Evolutionary conservation across 2,888 invertebrate species (phyloP).

Genomic region (Heliconius hortense): DNA sequence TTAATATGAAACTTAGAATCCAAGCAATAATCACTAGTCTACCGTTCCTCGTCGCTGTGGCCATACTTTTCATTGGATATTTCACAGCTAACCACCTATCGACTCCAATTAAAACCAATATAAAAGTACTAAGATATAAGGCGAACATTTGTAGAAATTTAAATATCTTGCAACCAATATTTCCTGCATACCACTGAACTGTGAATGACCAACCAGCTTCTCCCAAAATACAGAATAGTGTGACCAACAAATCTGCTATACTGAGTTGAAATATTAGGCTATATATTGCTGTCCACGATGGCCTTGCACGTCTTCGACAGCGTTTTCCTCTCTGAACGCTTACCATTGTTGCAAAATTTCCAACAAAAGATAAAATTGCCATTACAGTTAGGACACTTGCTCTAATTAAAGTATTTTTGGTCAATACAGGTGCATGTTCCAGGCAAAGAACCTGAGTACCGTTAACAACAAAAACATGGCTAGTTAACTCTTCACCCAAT

Average conservation of each 20-base stretch:
- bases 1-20: constrained; percentile 87
- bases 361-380: constrained; percentile 87
- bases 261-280: constrained; percentile 91
- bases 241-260: constrained; percentile 90
- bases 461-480: constrained; percentile 58
- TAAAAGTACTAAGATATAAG: constrained; percentile 90
- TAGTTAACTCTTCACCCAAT: constrained; percentile 52
- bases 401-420: constrained; percentile 83
- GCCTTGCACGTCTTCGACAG: constrained; percentile 79
- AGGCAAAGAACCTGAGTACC: constrained; percentile 70
- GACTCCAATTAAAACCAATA: constrained; percentile 90
- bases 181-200: constrained; percentile 91
- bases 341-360: constrained; percentile 89
- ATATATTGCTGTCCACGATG: constrained; percentile 87
- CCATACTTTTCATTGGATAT: constrained; percentile 88
- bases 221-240: constrained; percentile 89
- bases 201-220: constrained; percentile 91
- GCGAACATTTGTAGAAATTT: constrained; percentile 92
- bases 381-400: constrained; percentile 86
- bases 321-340: constrained; percentile 86
- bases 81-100: constrained; percentile 91
- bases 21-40: constrained; percentile 87
- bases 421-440: constrained; percentile 86
- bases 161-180: constrained; percentile 88
- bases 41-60: constrained; percentile 85